Conservation (phyloP, 2,113 vertebrate genomes). For the Zosterops borbonicus region DNA sequence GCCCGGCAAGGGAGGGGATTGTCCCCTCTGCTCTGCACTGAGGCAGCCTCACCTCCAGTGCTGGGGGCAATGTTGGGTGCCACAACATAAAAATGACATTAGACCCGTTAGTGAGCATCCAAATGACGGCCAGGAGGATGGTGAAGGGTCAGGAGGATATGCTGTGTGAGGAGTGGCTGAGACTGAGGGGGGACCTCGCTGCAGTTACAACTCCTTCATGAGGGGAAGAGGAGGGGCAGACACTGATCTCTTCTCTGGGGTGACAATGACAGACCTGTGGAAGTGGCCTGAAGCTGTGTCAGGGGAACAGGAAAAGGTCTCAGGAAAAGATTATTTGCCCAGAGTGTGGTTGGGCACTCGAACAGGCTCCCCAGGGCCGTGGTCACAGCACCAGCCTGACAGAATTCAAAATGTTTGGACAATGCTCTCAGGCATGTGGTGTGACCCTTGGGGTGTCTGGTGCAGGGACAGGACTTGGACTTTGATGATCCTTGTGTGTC, state of each 20-base stretch:
- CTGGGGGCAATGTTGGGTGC: not conserved
- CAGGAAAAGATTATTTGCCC: not conserved
- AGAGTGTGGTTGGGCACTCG: rapidly evolving
- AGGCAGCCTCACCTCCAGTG: not conserved
- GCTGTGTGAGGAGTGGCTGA: rapidly evolving
- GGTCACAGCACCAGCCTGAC: not conserved
- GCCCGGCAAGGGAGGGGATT: not conserved
- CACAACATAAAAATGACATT: not conserved
- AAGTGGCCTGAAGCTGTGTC: not conserved
- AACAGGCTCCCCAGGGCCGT: not conserved
- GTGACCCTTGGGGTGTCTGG: not conserved
- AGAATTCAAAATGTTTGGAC: not conserved
- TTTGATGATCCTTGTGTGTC: not conserved
- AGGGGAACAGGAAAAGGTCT: not conserved
- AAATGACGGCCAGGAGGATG: rapidly evolving
- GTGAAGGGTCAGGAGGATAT: not conserved
- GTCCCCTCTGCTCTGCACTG: not conserved
- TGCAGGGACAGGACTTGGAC: not conserved
- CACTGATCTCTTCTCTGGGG: not conserved
- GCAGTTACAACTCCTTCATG: rapidly evolving
- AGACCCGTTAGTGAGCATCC: rapidly evolving
- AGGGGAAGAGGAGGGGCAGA: rapidly evolving
- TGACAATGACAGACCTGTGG: rapidly evolving
- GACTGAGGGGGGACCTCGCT: not conserved
- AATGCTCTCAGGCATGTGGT: rapidly evolving